Base-by-base conservation (phyloP, 2,113 vertebrate genomes). In the Cyanocitta stelleri region DNA sequence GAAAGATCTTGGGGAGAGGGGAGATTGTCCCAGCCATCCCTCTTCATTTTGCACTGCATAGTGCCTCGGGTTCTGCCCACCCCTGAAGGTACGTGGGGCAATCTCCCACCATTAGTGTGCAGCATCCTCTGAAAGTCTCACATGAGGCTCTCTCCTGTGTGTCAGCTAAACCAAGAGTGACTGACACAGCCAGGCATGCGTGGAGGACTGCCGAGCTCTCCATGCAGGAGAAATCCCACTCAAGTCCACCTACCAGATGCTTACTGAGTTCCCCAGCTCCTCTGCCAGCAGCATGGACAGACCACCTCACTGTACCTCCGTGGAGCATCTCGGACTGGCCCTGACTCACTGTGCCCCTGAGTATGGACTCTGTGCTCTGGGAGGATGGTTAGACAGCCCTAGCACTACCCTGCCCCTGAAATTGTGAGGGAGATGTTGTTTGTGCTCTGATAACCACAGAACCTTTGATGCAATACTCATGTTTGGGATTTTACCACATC, bases 401-500 rank as follows among this genome's bases (percentile, higher is more conserved):
- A 5, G 71, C 27, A 63, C 35, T 33, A 3, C 17, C 21, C 12
- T 2, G 0, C 54, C 67, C 37, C 59, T 6, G 0, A 74, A 71
- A 77, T 3, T 44, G 58, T 21, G 69, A 87, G 51, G 66, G 77
- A 93, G 74, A 76, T 51, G 69, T 84, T 89, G 64, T 17, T 88
- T 85, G 73, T 12, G 8, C 79, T 91, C 61, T 90, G 92, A 67
- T 87, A 79, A 73, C 49, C 46, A 30, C 77, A 55, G 51, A 69
- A 58, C 64, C 81, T 73, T 90, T 89, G 94, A 93, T 89, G 93
- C 73, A 68, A 74, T 79, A 74, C 92, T 89, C 37, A 5, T 93
- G 90, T 83, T 90, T 59, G 86, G 81, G 94, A 78, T 96, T 96
- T 93, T 86, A 95, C 87, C 95, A 88, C 26, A 3, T 80, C 88